Base-by-base conservation (phyloP, 1,140 invertebrate genomes). In the Eumeta japonica region DNA sequence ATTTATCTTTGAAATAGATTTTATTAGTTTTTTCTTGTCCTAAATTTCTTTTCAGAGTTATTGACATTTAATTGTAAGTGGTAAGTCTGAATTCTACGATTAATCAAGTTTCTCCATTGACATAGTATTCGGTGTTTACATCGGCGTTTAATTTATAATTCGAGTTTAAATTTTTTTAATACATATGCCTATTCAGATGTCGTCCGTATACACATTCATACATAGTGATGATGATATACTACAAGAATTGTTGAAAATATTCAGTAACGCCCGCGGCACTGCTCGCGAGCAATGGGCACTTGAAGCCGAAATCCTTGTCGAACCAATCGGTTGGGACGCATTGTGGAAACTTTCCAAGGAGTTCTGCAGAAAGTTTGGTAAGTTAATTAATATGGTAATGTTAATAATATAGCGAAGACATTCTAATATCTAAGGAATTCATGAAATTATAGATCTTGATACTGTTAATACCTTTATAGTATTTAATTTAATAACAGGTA, bases 281-380 rank as follows among this genome's bases (percentile, higher is more conserved):
- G 55, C 60, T 2, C 54, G 55, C 1, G 70, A 74, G 30, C 60
- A 68, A 37, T 71, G 64, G 65, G 57, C 50, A 17, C 33, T 66
- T 3, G 62, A 68, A 29, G 70, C 70, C 0, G 70, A 74, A 30
- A 24, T 66, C 2, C 18, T 67, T 3, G 62, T 74, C 3, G 70
- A 74, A 18, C 65, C 70, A 10, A 58, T 71, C 0, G 70, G 70
- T 2, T 72, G 67, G 67, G 64, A 72, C 41, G 65, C 62, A 3
- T 27, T 74, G 4, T 74, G 70, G 70, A 72, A 72, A 41, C 51
- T 74, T 4, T 72, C 70, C 5, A 74, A 74, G 33, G 50, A 60
- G 7, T 72, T 67, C 38, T 74, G 70, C 41, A 72, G 68, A 37
- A 70, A 60, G 24, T 72, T 74, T 55, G 64, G 70, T 71, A 51